Conservation (phyloP, 1,140 invertebrate species). For the Drosophila melanogaster region Release_6_plus_ISO1_MT NT_033777.3:25939501-25940000, state of each 20-base stretch:
- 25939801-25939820: constrained; percentile 79
- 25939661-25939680: constrained; percentile 19
- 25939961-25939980: constrained; percentile 71
- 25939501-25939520: background rate
- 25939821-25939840: constrained; percentile 49
- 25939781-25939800: constrained; percentile 44
- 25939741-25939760: constrained; percentile 5
- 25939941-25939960: constrained; percentile 72
- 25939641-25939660: constrained; percentile 15
- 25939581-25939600: constrained; percentile 21
- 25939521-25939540: background rate
- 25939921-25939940: constrained; percentile 74
- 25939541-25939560: background rate
- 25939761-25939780: constrained; percentile 25
- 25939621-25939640: constrained; percentile 30
- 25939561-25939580: background rate
- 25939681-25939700: background rate
- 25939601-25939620: constrained; percentile 5
- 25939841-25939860: constrained; percentile 13
- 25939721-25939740: constrained; percentile 60
- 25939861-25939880: constrained; percentile 59
- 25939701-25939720: constrained; percentile 44
- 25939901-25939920: constrained; percentile 43
- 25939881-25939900: constrained; percentile 52
- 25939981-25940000: constrained; percentile 55